A percentile compares a stretch with the other conserved stretches of the same genome.
Evolutionary conservation across 2,888 invertebrate species (phyloP).

Genomic region (Hyposoter dolosus): DNA sequence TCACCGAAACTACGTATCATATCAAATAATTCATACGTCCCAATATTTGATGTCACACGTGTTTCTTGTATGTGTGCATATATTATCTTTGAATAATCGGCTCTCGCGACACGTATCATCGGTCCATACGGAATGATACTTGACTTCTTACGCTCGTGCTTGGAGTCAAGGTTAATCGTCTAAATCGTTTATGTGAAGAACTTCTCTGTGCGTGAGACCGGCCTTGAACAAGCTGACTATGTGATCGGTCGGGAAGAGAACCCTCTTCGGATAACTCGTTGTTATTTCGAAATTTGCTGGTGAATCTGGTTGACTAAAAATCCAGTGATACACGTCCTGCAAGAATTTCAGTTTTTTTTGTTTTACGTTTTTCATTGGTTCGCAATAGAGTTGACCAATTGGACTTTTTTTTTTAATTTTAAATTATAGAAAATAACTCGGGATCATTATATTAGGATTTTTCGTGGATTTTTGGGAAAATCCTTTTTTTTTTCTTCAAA

Average conservation of each 20-base stretch:
- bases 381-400: neutral
- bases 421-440: too few species aligned
- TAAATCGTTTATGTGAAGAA: slow-evolving; percentile 97
- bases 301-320: slow-evolving; percentile 97
- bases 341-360: slow-evolving; percentile 77
- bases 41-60: slow-evolving; percentile 42
- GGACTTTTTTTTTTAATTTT: too few species aligned
- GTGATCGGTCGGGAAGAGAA: slow-evolving; percentile 87
- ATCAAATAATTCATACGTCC: slow-evolving; percentile 73
- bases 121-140: slow-evolving; percentile 71
- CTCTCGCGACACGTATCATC: slow-evolving; percentile 68
- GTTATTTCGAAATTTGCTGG: slow-evolving; percentile 98
- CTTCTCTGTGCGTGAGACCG: slow-evolving; percentile 95
- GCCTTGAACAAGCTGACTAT: slow-evolving; percentile 89
- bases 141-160: slow-evolving; percentile 53
- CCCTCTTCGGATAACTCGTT: slow-evolving; percentile 96
- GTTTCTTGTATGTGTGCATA: slow-evolving; percentile 60
- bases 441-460: too few species aligned
- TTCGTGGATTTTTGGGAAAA: too few species aligned
- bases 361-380: slow-evolving; percentile 1
- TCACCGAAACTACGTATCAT: slow-evolving; percentile 71
- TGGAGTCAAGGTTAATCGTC: slow-evolving; percentile 88
- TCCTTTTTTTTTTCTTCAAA: too few species aligned
- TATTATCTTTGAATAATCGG: slow-evolving; percentile 69
- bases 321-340: slow-evolving; percentile 97